Evolutionary conservation across 2,797 vertebrate genomes (phyloP), one percentile per base, ranked within the genome.

Genomic region (Acanthiza pusilla): DNA sequence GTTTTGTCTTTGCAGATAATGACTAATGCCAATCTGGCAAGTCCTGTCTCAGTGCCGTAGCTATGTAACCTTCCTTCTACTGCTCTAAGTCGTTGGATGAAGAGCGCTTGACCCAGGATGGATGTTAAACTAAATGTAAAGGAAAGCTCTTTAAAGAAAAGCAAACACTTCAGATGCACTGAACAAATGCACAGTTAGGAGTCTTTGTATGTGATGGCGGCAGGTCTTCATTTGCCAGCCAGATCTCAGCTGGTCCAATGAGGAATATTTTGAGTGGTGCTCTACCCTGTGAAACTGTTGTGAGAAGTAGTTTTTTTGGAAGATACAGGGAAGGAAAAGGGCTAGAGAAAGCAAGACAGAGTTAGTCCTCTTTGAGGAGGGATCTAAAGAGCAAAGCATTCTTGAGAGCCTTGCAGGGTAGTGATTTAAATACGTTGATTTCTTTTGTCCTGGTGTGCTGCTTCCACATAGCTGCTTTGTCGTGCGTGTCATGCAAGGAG

Each of bases 361-460:
- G 11, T 54, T 30, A 40, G n/a, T 85, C 26, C 11, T 89, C 21
- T 61, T 71, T 57, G 53, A 74, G 42, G 22, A 86, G 55, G 25
- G 61, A 13, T 38, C 70, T 88, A 38, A 78, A 80, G 50, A 66
- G 30, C 48, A 45, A 13, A 74, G 47, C 40, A 16, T 38, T 78
- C 54, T 45, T 10, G 19, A 73, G 80, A 72, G 55, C 75, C 55
- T 87, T 72, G 40, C 55, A 81, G 65, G 32, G 22, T 53, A 36
- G 72, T 30, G 30, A 22, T 72, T 89, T 89, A 70, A 93, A 77
- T 74, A 53, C 1, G 0, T 70, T 74, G 75, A 68, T 91, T 89
- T 89, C 65, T 94, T 94, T 92, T 92, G 87, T 94, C 70, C 66
- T 58, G n/a, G 29, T 42, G 54, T 75, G 58, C 83, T 75, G 53